Base-by-base conservation (phyloP, 2,888 invertebrate genomes). In the Leptinotarsa tumamoca region DNA sequence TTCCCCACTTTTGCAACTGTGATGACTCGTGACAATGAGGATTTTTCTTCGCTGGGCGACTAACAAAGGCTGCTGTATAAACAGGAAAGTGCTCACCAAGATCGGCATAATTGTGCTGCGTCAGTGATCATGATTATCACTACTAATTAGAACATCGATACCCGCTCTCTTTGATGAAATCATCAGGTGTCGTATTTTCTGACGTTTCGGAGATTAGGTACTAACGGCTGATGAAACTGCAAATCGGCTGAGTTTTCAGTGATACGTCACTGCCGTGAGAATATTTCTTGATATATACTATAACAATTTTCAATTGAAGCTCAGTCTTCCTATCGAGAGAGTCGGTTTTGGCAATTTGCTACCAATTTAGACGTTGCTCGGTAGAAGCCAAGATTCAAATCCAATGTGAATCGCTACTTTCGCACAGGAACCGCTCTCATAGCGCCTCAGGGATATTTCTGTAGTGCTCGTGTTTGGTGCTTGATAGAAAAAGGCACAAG, bases 1-100 rank as follows among this genome's bases (percentile, higher is more conserved):
- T 27, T 15, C 21, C 27, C 18, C 21, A 61, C 15, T 4, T 61
- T 23, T 61, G 63, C 63, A 43, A 63, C 58, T 23, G 18, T 17
- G 27, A 63, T 63, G 63, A 63, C 43, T 63, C n/a, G 17, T 43
- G 21, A 63, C 63, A 63, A 33, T 33, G 63, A 63, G 33, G 63
- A 63, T n/a, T 63, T 33, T 17, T 14, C 27, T 63, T 33, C 33
- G 63, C 33, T 58, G 18, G 63, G 63, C 14, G 33, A 18, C n/a
- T n/a, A 63, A 63, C 43, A 63, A 63, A 10, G 63, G 43, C 17
- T 18, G 43, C 43, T 5, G 7, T 43, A 33, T 43, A 43, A 63
- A 63, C 63, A 18, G 63, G 43, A 63, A 63, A 43, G 33, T 14
- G 2, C n/a, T n/a, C 63, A 63, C 17, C 43, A 2, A 33, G 43